Percentiles rank a stretch among this genome's conserved stretches.
Conservation (phyloP, 2,797 vertebrate genomes). For the Alfaro cultratus region DNA sequence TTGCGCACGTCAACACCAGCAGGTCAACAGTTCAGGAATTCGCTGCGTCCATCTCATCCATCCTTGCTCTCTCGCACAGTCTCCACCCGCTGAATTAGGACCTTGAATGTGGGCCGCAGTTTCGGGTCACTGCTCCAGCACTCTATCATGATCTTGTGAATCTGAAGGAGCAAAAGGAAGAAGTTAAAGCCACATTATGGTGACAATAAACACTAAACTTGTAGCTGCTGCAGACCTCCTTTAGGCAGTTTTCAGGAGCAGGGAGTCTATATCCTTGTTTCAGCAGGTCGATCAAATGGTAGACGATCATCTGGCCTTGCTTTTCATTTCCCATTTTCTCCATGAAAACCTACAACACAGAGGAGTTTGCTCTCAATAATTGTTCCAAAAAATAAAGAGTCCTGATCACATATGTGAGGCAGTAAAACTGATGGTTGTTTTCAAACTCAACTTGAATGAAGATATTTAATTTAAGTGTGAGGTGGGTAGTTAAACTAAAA, state of each 20-base stretch:
- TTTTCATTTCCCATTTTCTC: slow-evolving; percentile 96
- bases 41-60: slow-evolving; percentile 81
- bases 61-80: slow-evolving; percentile 82
- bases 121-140: slow-evolving; percentile 89
- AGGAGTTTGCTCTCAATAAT: neutral
- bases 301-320: slow-evolving; percentile 99
- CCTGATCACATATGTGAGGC: neutral
- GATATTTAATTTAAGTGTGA: neutral
- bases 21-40: slow-evolving; percentile 29
- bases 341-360: slow-evolving; percentile 91
- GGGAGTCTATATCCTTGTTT: slow-evolving; percentile 89
- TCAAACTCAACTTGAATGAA: neutral
- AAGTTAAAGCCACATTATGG: neutral
- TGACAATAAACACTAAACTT: neutral
- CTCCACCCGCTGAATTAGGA: slow-evolving; percentile 86
- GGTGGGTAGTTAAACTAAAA: neutral
- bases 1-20: neutral
- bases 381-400: neutral
- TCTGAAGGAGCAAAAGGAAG: slow-evolving; percentile 71
- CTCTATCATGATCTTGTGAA: slow-evolving; percentile 89
- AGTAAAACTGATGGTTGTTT: neutral
- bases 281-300: slow-evolving; percentile 92
- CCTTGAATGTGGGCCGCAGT: slow-evolving; percentile 87
- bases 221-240: slow-evolving; percentile 82
- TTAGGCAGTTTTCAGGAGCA: slow-evolving; percentile 87